Evolutionary conservation across 2,888 invertebrate species (phyloP), one percentile per base, ranked within the genome.

Genomic region (Drosophila seclusa): DNA sequence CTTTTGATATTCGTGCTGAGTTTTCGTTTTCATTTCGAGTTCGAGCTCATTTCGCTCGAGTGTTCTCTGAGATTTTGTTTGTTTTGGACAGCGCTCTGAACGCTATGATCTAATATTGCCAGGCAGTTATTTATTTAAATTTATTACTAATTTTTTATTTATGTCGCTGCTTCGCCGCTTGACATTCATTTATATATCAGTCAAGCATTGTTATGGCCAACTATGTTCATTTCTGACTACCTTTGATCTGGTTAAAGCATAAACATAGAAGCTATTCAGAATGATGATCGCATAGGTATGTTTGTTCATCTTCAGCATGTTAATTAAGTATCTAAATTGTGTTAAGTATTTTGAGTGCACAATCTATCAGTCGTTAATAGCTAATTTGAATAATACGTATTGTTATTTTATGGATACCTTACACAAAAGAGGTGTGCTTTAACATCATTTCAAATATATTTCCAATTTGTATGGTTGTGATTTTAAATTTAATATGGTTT

Each of bases 71-170:
- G 84, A 72, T 74, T 79, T 79, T 73, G 29, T 72, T 38, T 53
- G 13, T 62, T 32, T 62, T 34, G 48, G 48, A 36, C 45, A 21
- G 58, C 40, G 42, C 50, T 58, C 42, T 63, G 38, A 6, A 31
- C 42, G 38, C 54, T 66, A 87, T 87, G 90, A 87, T 87, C 90
- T 87, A 87, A 87, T 87, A 87, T 80, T 80, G 87, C 73, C 79
- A 77, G 79, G 73, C 90, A 90, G 80, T 90, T 89, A 89, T 89
- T 88, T 87, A 89, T 87, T 89, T 82, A 89, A 89, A 90, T 90
- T 87, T 87, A 90, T 90, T 90, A 87, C 73, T 73, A 75, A 83
- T 87, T 87, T 87, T 86, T 87, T 89, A 88, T 88, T 84, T 82
- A 89, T 87, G 84, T 74, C 74, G 78, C 71, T 71, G 40, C 29